Percentiles rank a stretch among this genome's conserved stretches.
phyloP scores from a whole-genome alignment of 2,797 vertebrate species.

The Micrastur ruficollis region DNA sequence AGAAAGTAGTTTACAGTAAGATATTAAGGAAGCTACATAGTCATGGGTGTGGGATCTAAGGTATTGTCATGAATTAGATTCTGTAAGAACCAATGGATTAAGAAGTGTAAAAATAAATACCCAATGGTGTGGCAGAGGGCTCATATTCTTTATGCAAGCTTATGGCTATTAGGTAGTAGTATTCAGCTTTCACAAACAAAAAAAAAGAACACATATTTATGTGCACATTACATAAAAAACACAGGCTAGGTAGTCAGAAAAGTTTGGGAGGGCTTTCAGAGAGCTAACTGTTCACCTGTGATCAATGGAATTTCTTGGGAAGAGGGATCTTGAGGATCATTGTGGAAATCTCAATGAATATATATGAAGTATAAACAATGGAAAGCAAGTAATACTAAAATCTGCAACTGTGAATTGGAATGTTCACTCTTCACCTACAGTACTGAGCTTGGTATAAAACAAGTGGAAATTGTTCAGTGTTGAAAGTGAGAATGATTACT shows the following conservation, averaged over 20 bases:
- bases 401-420: not conserved
- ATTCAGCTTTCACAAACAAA: not conserved
- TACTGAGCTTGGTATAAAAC: not conserved
- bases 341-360: not conserved
- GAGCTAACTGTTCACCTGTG: not conserved
- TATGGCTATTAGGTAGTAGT: not conserved
- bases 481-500: not conserved
- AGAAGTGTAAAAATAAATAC: not conserved
- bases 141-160: not conserved
- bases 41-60: not conserved
- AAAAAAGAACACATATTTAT: not conserved
- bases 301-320: not conserved
- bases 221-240: not conserved
- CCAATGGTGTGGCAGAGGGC: not conserved
- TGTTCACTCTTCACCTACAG: not conserved
- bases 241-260: not conserved
- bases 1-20: not conserved
- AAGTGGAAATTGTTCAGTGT: not conserved
- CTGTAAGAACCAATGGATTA: not conserved
- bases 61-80: not conserved
- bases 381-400: not conserved
- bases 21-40: not conserved
- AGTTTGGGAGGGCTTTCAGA: not conserved
- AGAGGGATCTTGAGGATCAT: not conserved
- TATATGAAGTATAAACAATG: not conserved